Percentiles rank a stretch among this genome's conserved stretches.
Evolutionary conservation across 2,113 vertebrate species (phyloP).

Genomic region (Thunnus thynnus): DNA sequence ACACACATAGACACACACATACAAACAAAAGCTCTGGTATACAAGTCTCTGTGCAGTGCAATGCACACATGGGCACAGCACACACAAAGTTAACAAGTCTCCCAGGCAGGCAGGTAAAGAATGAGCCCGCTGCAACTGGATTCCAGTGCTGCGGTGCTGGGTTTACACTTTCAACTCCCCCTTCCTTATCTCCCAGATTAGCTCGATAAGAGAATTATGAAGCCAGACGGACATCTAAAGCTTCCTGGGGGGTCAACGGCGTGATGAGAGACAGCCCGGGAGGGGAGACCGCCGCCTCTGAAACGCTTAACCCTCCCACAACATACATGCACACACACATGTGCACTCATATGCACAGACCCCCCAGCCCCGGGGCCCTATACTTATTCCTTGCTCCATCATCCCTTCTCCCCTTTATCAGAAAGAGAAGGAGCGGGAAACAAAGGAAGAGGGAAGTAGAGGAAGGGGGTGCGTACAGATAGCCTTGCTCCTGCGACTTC

Average conservation of each 20-base stretch:
- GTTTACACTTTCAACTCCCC: constrained; percentile 88
- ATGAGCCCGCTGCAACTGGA: constrained; percentile 79
- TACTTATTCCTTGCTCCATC: constrained; percentile 66
- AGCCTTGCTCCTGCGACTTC: constrained; percentile 81
- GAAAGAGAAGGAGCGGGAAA: constrained; percentile 73
- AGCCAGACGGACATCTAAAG: constrained; percentile 86
- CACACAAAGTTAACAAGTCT: constrained; percentile 74
- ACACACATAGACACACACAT: constrained; percentile 46
- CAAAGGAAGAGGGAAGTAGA: constrained; percentile 74
- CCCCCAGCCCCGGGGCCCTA: constrained; percentile 20
- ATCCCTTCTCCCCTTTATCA: constrained; percentile 74
- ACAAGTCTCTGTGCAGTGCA: constrained; percentile 58
- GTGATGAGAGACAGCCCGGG: constrained; percentile 88
- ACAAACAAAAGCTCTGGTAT: constrained; percentile 66
- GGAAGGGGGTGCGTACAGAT: constrained; percentile 74
- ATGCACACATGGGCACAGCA: constrained; percentile 54
- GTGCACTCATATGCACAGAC: constrained; percentile 52
- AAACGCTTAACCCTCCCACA: constrained; percentile 70
- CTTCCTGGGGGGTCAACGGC: constrained; percentile 87
- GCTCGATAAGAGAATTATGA: constrained; percentile 89
- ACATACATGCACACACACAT: constrained; percentile 61
- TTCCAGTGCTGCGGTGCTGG: constrained; percentile 78
- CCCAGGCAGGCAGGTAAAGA: constrained; percentile 80
- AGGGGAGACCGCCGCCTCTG: constrained; percentile 77
- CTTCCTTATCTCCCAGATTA: constrained; percentile 86